Base-by-base conservation (phyloP, 2,797 vertebrate species). In the Bradypodion pumilum region DNA sequence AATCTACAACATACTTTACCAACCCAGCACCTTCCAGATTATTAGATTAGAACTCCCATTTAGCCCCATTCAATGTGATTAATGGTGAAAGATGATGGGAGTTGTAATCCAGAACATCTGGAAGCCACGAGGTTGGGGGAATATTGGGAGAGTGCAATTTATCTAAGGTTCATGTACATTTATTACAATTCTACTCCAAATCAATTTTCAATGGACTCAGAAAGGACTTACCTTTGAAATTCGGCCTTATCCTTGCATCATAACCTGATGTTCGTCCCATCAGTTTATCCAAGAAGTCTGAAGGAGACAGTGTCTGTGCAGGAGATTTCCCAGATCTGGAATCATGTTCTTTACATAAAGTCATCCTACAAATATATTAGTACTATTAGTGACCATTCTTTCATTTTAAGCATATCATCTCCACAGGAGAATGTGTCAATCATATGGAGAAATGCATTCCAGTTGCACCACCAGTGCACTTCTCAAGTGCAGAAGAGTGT, bases 231-330 rank as follows among this genome's bases (percentile, higher is more conserved):
- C 98, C 98, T 99, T 99, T 99, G 94, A 99, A 99, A 97, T 98
- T 99, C 46, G 98, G 98, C 94, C 98, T 97, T 94, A 99, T 99
- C 95, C 98, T 97, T 89, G 98, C 98, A 92, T 99, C 98, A 88
- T 99, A 99, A 77, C 98, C 98, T 1, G 98, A 99, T 84, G 98
- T 99, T 92, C 97, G 97, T 92, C 98, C 98, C 98, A 99, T 99
- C 92, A 99, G 96, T 92, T 99, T 99, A 94, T 99, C 98, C 96
- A 99, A 97, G 96, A 99, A 99, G 96, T 99, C 98, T 86, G 98
- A 99, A 84, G 98, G 98, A 94, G 98, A 99, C 95, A 99, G 95
- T 91, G 96, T 97, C 94, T 97, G 96, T 82, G 97, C 95, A 90
- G 97, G 97, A 89, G 96, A 96, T 95, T 97, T 97, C 89, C 94